phyloP scores from a whole-genome alignment of 1,140 invertebrate species.

The Thaumetopoea pityocampa region DNA sequence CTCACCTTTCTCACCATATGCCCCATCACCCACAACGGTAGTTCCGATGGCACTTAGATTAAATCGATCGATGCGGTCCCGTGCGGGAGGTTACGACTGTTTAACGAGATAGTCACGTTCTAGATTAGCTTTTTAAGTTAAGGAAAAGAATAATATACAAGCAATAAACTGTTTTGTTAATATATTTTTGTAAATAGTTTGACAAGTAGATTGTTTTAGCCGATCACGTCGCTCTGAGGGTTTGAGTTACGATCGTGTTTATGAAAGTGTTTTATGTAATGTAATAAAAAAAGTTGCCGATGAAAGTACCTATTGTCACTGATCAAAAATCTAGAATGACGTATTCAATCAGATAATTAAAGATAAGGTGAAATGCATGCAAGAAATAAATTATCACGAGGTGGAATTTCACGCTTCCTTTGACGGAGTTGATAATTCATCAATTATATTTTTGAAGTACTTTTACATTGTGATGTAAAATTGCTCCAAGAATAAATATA shows the following conservation, averaged over 20 bases:
- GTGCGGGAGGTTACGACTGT: constrained; percentile 30
- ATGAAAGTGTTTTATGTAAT: constrained; percentile 32
- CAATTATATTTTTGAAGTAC: constrained; percentile 7
- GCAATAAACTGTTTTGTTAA: constrained; percentile 49
- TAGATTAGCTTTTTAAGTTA: constrained; percentile 47
- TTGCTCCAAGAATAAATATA: no score
- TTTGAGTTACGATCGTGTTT: constrained; percentile 35
- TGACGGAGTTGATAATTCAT: constrained; percentile 14
- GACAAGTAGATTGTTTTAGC: constrained; percentile 32
- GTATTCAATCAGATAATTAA: constrained; percentile 35
- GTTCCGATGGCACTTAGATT: constrained; percentile 62
- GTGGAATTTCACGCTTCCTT: constrained; percentile 30
- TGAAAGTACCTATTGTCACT: constrained; percentile 27
- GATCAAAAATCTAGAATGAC: constrained; percentile 47
- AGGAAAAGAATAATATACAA: constrained; percentile 40
- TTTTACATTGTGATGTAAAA: not conserved
- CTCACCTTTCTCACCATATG: constrained; percentile 81
- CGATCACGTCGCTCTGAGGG: constrained; percentile 35
- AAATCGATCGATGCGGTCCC: constrained; percentile 26
- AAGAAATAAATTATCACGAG: constrained; percentile 31
- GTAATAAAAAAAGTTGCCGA: constrained; percentile 25
- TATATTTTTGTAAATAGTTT: constrained; percentile 57
- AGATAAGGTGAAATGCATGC: constrained; percentile 21
- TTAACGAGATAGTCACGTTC: constrained; percentile 59
- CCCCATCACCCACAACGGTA: constrained; percentile 85